Percentiles rank a stretch among this genome's conserved stretches.
Conservation (phyloP, 1,140 invertebrate genomes). For the Mercenaria mercenaria region DNA sequence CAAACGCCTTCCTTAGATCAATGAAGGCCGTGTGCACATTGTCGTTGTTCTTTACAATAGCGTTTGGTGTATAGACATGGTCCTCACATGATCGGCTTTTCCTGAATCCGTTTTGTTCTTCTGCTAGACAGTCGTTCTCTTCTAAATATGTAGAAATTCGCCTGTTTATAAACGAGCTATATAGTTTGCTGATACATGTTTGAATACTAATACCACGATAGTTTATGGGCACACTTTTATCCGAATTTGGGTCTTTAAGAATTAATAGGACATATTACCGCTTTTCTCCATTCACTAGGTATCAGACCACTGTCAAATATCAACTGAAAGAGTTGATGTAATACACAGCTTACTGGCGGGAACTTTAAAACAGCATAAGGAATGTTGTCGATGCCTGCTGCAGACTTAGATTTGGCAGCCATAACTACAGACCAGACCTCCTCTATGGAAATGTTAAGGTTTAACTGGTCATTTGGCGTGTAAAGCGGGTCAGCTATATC, state of each 20-base stretch:
- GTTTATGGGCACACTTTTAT: background rate
- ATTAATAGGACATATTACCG: constrained; percentile 28
- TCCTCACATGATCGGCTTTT: too few relatives aligned
- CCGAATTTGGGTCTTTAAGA: too few relatives aligned
- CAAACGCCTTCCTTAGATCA: too few relatives aligned
- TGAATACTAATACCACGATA: background rate
- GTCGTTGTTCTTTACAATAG: too few relatives aligned
- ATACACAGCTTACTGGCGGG: background rate
- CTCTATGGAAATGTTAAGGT: background rate
- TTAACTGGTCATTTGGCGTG: background rate
- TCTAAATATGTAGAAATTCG: background rate
- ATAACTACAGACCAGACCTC: background rate
- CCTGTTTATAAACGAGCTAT: constrained; percentile 9
- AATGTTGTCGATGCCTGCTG: background rate
- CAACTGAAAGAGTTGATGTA: constrained; percentile 26
- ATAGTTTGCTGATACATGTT: background rate
- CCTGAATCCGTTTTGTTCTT: too few relatives aligned
- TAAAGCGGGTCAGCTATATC: constrained; percentile 6
- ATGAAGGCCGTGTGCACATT: too few relatives aligned
- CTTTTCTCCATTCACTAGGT: constrained; percentile 31
- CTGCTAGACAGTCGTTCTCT: too few relatives aligned
- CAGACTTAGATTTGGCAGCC: background rate
- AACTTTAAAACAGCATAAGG: constrained; percentile 15
- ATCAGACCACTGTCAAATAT: constrained; percentile 17
- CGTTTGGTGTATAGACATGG: too few relatives aligned